Base-by-base conservation (phyloP, 2,113 vertebrate genomes). In the Camelus bactrianus region DNA sequence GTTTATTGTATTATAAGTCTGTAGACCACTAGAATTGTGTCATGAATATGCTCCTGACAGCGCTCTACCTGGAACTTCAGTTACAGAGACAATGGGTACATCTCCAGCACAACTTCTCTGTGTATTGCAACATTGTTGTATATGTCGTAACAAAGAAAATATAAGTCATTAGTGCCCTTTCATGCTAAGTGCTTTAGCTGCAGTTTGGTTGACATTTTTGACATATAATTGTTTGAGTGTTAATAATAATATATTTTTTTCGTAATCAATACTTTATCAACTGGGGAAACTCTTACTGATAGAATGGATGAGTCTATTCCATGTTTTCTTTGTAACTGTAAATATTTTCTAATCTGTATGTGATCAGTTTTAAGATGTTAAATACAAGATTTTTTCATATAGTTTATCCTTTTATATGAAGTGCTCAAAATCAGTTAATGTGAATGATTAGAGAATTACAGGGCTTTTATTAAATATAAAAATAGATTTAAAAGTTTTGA, bases 121-220 rank as follows among this genome's bases (percentile, higher is more conserved):
- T 46, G 58, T 62, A 81, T 76, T 91, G 58, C 42, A 24, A 38
- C 56, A 91, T 93, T 67, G 86, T 87, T 89, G 64, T 81, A 20
- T 69, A 50, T 60, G 32, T n/a, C 75, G 56, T 38, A 52, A 81
- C 46, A 93, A 94, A 97, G 92, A 96, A 97, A 96, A 92, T 94
- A 92, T 94, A 90, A 88, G 92, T 91, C 95, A 91, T 96, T 93
- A 95, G 50, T 30, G n/a, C 22, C 84, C 93, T 94, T 93, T 91
- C 69, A 2, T 75, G 50, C 30, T 94, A 95, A 96, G 20, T 87
- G 58, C 16, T 76, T 96, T 92, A 94, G 91, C 42, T 73, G 20
- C 35, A 88, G 4, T 80, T 93, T 88, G 76, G 70, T 75, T 4
- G 1, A 64, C 96, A 62, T 73, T 69, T 95, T 96, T 69, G 82